A percentile compares a stretch with the other conserved stretches of the same genome.
phyloP scores from a whole-genome alignment of 2,888 invertebrate species.

The Drosophila neutralis region DNA sequence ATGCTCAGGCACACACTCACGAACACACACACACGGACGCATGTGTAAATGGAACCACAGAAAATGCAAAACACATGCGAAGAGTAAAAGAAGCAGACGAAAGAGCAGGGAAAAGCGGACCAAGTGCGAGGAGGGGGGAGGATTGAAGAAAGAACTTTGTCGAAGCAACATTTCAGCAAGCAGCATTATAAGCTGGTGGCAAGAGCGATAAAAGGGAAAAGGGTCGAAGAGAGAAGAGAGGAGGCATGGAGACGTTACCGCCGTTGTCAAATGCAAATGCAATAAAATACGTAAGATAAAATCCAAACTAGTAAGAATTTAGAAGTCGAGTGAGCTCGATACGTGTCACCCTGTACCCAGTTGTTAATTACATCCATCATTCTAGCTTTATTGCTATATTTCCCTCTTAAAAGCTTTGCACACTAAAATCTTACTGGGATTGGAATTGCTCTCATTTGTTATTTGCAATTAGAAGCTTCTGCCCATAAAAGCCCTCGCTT shows the following conservation, averaged over 20 bases:
- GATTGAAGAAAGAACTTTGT: constrained; percentile 39
- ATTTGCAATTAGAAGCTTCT: too few relatives aligned
- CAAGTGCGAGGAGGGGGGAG: neutral
- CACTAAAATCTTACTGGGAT: neutral
- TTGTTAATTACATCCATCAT: neutral
- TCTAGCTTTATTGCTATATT: neutral
- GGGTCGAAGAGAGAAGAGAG: neutral
- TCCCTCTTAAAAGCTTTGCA: neutral
- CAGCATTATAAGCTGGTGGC: constrained; percentile 4
- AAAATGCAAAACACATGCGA: constrained; percentile 74
- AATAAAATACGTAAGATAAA: constrained; percentile 56
- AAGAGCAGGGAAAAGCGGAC: neutral
- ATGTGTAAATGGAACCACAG: constrained; percentile 35
- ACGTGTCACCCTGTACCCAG: neutral
- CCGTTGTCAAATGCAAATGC: constrained; percentile 54
- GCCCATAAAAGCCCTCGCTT: too few relatives aligned
- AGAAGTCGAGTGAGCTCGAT: neutral
- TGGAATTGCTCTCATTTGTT: neutral
- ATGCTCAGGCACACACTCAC: constrained; percentile 24
- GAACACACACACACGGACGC: constrained; percentile 13
- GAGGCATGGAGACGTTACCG: constrained; percentile 27
- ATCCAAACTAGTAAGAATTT: neutral
- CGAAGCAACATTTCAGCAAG: constrained; percentile 42
- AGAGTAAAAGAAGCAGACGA: constrained; percentile 16
- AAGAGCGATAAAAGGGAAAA: neutral